Base-by-base conservation (phyloP, 1,140 invertebrate species). In the Papilio dardanus region DNA sequence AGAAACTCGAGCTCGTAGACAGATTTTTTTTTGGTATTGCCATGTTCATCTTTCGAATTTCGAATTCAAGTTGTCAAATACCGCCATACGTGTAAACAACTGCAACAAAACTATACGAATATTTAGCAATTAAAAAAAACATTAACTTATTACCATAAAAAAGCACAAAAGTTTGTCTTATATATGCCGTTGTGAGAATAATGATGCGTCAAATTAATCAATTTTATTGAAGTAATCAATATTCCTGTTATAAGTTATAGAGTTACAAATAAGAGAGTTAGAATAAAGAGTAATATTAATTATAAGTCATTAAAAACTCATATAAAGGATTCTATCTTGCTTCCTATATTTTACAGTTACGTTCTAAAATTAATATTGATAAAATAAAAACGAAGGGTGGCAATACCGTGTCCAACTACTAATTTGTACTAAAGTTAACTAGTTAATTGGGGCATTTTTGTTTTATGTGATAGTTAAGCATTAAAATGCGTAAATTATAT, bases 1-100 rank as follows among this genome's bases (percentile, higher is more conserved):
- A 73, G 66, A 69, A 65, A 76, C 46, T 67, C 75, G 62, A 66
- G 62, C 54, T 40, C 31, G 35, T 79, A 54, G 66, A 74, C 74
- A 21, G 58, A 77, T 66, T 58, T 14, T 10, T 62, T 21, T 14
- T 24, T 16, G 10, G 54, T 62, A 5, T 62, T 62, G 54, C 54
- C 54, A 62, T 62, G 14, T 62, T 3, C 30, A 3, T 10, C 3
- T 30, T 62, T 30, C 54, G 30, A 62, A 62, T 28, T 62, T 50
- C n/a, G n/a, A 50, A 50, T 50, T 19, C n/a, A 54, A 24, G 12
- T 28, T 24, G 6, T 3, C 46, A 19, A 50, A 50, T 8, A 46
- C 2, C 35, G 19, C n/a, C 16, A 4, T 46, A n/a, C 3, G 16
- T 19, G n/a, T 46, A n/a, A 7, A 19, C 7, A 46, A 19, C 42